phyloP scores from a whole-genome alignment of 2,113 vertebrate species.

The Garra rufa region DNA sequence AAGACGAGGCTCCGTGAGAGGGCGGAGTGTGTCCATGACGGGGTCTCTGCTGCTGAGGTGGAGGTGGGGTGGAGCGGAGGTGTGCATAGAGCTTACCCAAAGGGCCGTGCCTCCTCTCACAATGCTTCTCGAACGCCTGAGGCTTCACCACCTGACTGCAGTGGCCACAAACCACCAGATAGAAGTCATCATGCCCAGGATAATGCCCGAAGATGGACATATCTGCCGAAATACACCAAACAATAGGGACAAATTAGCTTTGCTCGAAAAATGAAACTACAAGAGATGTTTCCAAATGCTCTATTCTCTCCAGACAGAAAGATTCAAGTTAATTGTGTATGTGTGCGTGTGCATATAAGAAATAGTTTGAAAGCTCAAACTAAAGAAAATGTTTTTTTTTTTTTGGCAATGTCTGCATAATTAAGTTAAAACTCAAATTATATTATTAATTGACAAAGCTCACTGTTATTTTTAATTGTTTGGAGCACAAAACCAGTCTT shows the following conservation, averaged over 20 bases:
- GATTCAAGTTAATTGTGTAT: background rate
- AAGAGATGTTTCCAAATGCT: background rate
- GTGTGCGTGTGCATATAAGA: background rate
- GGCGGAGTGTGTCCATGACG: slow-evolving; percentile 81
- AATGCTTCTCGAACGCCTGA: slow-evolving; percentile 95
- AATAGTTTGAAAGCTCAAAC: background rate
- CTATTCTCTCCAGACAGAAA: background rate
- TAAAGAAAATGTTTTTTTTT: background rate
- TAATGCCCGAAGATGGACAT: slow-evolving; percentile 96
- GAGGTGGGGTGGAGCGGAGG: slow-evolving; percentile 74
- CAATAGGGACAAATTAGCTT: background rate
- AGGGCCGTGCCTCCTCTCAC: slow-evolving; percentile 88
- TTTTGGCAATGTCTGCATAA: no score
- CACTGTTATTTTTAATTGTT: no score
- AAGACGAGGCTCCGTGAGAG: slow-evolving; percentile 64
- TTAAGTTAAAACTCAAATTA: no score
- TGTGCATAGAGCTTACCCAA: slow-evolving; percentile 85
- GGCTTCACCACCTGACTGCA: slow-evolving; percentile 96
- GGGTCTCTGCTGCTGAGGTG: slow-evolving; percentile 76
- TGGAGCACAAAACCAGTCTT: no score
- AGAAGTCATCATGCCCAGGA: slow-evolving; percentile 93
- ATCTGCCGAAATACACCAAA: slow-evolving; percentile 71
- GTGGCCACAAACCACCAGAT: slow-evolving; percentile 93
- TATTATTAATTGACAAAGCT: no score
- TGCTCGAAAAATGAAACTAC: background rate